Evolutionary conservation across 2,797 vertebrate species (phyloP).

Genomic region (Salmo trutta): DNA sequence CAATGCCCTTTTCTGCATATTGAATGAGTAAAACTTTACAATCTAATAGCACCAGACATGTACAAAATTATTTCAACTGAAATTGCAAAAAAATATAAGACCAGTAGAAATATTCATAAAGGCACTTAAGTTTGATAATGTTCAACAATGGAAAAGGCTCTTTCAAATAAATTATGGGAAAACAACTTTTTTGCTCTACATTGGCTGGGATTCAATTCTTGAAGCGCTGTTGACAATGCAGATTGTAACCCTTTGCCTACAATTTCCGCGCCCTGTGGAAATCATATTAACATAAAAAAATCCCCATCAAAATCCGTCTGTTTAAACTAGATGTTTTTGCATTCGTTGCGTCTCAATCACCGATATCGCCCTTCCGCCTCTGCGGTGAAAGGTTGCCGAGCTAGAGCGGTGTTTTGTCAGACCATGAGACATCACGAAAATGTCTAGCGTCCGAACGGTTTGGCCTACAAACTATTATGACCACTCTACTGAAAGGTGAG

Average conservation of each 20-base stretch:
- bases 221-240: neutral
- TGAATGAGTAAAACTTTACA: slow-evolving; percentile 47
- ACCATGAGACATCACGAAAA: too few species aligned
- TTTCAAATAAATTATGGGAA: slow-evolving; percentile 35
- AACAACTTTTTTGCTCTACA: slow-evolving; percentile 9
- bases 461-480: too few species aligned
- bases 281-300: too few species aligned
- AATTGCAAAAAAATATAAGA: slow-evolving; percentile 34
- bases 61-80: slow-evolving; percentile 55
- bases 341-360: too few species aligned
- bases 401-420: too few species aligned
- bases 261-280: too few species aligned
- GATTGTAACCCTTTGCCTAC: neutral
- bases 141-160: slow-evolving; percentile 46
- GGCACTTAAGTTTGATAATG: slow-evolving; percentile 68
- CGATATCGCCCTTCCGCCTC: too few species aligned
- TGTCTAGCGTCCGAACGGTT: too few species aligned
- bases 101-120: slow-evolving; percentile 61
- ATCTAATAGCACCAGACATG: slow-evolving; percentile 70
- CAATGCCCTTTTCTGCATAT: slow-evolving; percentile 34
- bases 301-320: too few species aligned
- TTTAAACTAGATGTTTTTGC: too few species aligned
- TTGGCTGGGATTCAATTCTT: neutral
- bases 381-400: too few species aligned
- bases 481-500: too few species aligned